A percentile compares a stretch with the other conserved stretches of the same genome.
Conservation (phyloP, 2,797 vertebrate genomes). For the Cynodonichthys magdalenae region DNA sequence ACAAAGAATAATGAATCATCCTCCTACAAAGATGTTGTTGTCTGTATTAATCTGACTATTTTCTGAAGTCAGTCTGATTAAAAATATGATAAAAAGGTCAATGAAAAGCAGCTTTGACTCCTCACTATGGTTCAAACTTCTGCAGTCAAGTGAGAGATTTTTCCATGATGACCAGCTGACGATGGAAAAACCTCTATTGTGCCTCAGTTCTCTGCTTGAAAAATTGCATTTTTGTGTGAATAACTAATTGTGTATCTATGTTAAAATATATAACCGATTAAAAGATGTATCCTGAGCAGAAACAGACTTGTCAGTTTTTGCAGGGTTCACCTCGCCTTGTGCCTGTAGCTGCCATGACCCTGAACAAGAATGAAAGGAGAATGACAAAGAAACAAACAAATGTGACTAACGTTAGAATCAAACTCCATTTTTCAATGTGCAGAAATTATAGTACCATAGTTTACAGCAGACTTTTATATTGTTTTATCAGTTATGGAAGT, state of each 20-base stretch:
- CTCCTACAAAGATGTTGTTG: slow-evolving; percentile 31
- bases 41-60: slow-evolving; percentile 24
- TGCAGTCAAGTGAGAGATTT: slow-evolving; percentile 68
- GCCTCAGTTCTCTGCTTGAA: slow-evolving; percentile 2
- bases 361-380: too few species aligned
- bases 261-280: too few species aligned
- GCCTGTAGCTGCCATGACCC: too few species aligned
- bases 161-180: slow-evolving; percentile 40
- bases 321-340: too few species aligned
- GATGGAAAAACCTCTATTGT: slow-evolving; percentile 13
- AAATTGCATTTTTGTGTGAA: neutral
- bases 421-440: too few species aligned
- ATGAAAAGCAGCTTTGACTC: slow-evolving; percentile 50
- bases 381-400: too few species aligned
- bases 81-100: slow-evolving; percentile 52
- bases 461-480: too few species aligned
- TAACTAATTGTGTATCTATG: neutral
- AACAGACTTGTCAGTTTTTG: too few species aligned
- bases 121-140: slow-evolving; percentile 66
- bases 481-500: too few species aligned
- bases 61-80: slow-evolving; percentile 36
- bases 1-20: slow-evolving; percentile 46
- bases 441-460: too few species aligned
- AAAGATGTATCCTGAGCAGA: too few species aligned
- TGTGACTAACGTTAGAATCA: too few species aligned